Evolutionary conservation across 2,113 vertebrate genomes (phyloP).

Genomic region (Pseudorectes ferrugineus): DNA sequence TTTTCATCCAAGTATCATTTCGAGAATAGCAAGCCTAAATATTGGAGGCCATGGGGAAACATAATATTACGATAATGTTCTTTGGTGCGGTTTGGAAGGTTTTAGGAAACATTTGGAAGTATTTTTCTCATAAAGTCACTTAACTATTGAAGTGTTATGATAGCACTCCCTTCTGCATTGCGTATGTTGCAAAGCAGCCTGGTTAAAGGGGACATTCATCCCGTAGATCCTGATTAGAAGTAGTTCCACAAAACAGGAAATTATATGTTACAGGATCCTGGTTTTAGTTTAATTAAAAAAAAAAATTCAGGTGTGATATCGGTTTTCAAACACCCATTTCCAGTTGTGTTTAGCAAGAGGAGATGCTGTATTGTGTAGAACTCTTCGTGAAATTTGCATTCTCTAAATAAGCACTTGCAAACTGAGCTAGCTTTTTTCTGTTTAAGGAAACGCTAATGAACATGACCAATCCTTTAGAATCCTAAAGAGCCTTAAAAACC

Average conservation of each 20-base stretch:
- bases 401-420: neutral
- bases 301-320: slow-evolving; percentile 19
- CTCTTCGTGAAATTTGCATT: slow-evolving; percentile 25
- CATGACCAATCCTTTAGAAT: slow-evolving; percentile 42
- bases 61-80: slow-evolving; percentile 92
- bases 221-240: slow-evolving; percentile 65
- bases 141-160: slow-evolving; percentile 93
- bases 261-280: slow-evolving; percentile 55
- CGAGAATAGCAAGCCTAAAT: slow-evolving; percentile 82
- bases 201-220: slow-evolving; percentile 66
- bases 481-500: slow-evolving; percentile 12
- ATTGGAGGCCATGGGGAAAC: slow-evolving; percentile 86
- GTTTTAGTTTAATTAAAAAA: slow-evolving; percentile 64
- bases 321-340: slow-evolving; percentile 43
- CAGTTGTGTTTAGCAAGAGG: neutral
- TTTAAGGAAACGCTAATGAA: neutral
- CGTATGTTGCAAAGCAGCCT: slow-evolving; percentile 51
- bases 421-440: neutral
- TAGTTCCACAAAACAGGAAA: slow-evolving; percentile 64
- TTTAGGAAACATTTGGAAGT: slow-evolving; percentile 96
- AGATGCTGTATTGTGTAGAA: neutral
- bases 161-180: slow-evolving; percentile 82
- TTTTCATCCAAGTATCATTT: slow-evolving; percentile 90
- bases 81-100: slow-evolving; percentile 94
- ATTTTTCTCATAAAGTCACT: slow-evolving; percentile 95